phyloP scores from a whole-genome alignment of 2,888 invertebrate genomes.

The Zygothrica quintamaculata region DNA sequence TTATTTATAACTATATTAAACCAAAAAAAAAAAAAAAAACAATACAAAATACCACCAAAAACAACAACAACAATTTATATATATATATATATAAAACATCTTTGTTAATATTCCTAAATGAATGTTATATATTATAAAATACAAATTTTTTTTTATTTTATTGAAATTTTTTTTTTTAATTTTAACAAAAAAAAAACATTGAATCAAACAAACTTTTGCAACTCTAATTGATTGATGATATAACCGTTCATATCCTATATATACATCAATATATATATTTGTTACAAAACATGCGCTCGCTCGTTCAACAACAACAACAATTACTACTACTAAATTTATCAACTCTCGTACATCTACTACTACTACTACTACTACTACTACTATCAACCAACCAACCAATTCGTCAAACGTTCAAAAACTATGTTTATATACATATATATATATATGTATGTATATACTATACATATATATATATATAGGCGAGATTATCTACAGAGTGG shows the following conservation, averaged over 20 bases:
- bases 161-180: conserved; percentile 15
- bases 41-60: too few species aligned
- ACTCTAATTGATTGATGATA: conserved; percentile 45
- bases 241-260: conserved; percentile 31
- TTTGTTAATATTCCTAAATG: too few species aligned
- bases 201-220: conserved; percentile 32
- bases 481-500: conserved; percentile 97
- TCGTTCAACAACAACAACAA: conserved; percentile 44
- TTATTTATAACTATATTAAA: too few species aligned
- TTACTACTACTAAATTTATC: conserved; percentile 34
- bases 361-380: conserved; percentile 54
- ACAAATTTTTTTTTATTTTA: conserved; percentile 45
- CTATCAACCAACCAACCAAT: conserved; percentile 31
- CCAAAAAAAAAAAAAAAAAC: too few species aligned
- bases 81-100: too few species aligned
- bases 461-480: conserved; percentile 84
- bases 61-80: too few species aligned
- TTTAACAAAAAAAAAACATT: conserved; percentile 18
- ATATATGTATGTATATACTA: conserved; percentile 33
- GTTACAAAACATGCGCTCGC: conserved; percentile 50
- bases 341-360: conserved; percentile 39
- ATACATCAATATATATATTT: conserved; percentile 29
- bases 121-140: conserved; percentile 21
- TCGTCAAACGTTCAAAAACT: conserved; percentile 49
- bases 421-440: conserved; percentile 38